Evolutionary conservation across 1,140 invertebrate genomes (phyloP).

Genomic region (Acromyrmex charruanus): DNA sequence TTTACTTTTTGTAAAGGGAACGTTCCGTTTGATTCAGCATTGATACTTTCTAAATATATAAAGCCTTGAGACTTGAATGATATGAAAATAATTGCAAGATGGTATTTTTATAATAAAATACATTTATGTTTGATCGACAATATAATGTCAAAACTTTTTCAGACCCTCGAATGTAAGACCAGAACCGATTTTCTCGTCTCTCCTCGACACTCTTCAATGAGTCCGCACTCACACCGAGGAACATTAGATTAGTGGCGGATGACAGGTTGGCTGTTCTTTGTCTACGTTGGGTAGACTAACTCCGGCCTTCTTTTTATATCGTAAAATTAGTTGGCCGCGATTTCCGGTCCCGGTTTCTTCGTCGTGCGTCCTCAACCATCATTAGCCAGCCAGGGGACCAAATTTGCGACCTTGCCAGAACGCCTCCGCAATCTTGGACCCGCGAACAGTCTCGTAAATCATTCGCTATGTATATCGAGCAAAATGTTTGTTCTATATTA

Average conservation of each 20-base stretch:
- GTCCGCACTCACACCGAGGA: constrained; percentile 58
- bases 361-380: constrained; percentile 69
- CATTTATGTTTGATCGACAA: not conserved
- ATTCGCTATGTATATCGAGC: constrained; percentile 5
- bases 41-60: constrained; percentile 20
- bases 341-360: constrained; percentile 81
- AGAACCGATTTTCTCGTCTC: constrained; percentile 20
- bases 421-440: constrained; percentile 41
- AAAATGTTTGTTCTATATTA: constrained; percentile 13
- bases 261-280: constrained; percentile 82
- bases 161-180: not conserved
- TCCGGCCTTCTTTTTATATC: constrained; percentile 81
- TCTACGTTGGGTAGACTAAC: constrained; percentile 75
- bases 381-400: constrained; percentile 71
- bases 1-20: not conserved
- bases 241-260: constrained; percentile 77
- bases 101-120: not conserved
- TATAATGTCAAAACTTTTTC: not conserved
- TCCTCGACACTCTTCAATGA: constrained; percentile 48
- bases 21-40: not conserved
- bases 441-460: constrained; percentile 37
- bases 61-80: not conserved
- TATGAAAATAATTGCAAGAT: not conserved
- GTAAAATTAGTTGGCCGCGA: constrained; percentile 83
- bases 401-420: constrained; percentile 64